These are phyloP conservation scores for Cylas formicarius DNA, from an alignment of 1,140 invertebrate genomes.

Conservation along the genomic window DNA sequence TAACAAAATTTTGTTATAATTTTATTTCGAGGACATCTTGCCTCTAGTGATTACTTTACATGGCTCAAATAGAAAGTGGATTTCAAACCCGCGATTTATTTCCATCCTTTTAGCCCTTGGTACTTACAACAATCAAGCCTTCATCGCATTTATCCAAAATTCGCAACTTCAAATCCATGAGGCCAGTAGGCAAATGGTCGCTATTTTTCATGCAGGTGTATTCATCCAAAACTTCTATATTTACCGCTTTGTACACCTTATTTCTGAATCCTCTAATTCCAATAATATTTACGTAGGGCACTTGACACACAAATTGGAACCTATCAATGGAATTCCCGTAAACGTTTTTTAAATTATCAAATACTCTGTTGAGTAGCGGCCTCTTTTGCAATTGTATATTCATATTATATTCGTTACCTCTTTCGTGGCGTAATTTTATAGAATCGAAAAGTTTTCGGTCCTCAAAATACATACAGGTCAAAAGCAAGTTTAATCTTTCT, in stretches of 20 bases:
- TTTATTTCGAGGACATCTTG: background rate
- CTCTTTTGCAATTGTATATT: conserved; percentile 29
- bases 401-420: conserved; percentile 11
- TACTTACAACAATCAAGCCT: conserved; percentile 33
- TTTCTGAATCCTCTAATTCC: conserved; percentile 37
- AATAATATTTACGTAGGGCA: conserved; percentile 37
- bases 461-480: conserved; percentile 36
- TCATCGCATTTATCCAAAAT: conserved; percentile 30
- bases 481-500: conserved; percentile 33
- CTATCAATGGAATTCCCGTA: conserved; percentile 15
- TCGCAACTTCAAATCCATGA: conserved; percentile 37
- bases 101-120: background rate
- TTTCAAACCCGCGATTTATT: background rate
- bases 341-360: conserved; percentile 25
- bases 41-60: conserved; percentile 5
- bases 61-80: background rate
- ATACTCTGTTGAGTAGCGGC: conserved; percentile 26
- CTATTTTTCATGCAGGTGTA: conserved; percentile 33
- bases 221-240: conserved; percentile 39
- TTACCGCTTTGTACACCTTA: conserved; percentile 32
- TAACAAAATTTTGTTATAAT: background rate
- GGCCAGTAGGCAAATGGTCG: conserved; percentile 27
- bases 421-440: conserved; percentile 23
- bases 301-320: conserved; percentile 30
- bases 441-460: conserved; percentile 27